These are phyloP conservation scores for Nylanderia fulva DNA, from an alignment of 1,140 invertebrate species.

Conservation along the genomic window DNA sequence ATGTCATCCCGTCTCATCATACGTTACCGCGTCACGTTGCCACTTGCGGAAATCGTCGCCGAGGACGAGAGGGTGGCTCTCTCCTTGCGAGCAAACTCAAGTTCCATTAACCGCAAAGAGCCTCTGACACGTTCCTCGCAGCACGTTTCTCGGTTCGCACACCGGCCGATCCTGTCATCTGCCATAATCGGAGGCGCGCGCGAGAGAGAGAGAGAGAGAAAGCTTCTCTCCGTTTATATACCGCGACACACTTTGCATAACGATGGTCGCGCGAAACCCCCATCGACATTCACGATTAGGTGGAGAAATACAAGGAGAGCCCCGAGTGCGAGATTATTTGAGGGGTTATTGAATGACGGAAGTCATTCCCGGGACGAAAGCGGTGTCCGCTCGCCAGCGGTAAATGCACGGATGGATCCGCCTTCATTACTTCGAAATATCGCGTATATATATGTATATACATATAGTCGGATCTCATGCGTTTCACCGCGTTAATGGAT, in stretches of 20 bases:
- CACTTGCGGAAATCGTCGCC: constrained; percentile 22
- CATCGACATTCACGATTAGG: constrained; percentile 41
- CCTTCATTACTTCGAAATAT: constrained; percentile 65
- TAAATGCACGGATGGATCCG: constrained; percentile 33
- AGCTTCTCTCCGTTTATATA: background rate
- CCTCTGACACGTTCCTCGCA: constrained; percentile 42
- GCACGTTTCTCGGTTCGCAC: constrained; percentile 41
- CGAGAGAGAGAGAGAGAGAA: background rate
- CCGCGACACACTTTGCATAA: constrained; percentile 32
- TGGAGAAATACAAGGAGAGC: background rate
- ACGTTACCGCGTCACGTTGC: constrained; percentile 33
- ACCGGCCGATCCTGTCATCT: background rate
- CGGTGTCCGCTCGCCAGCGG: background rate
- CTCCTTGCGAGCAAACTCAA: constrained; percentile 50
- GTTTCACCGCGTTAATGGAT: constrained; percentile 51
- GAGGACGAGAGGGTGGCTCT: constrained; percentile 3
- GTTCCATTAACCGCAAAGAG: constrained; percentile 58
- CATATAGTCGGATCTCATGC: constrained; percentile 22
- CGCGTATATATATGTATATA: too few relatives aligned
- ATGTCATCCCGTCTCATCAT: constrained; percentile 23
- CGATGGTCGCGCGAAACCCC: constrained; percentile 27
- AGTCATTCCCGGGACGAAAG: constrained; percentile 28
- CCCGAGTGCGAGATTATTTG: constrained; percentile 26
- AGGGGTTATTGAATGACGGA: constrained; percentile 27
- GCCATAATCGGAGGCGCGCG: constrained; percentile 9